A percentile compares a stretch with the other conserved stretches of the same genome.
phyloP scores from a whole-genome alignment of 2,113 vertebrate genomes.

The Apteryx owenii region DNA sequence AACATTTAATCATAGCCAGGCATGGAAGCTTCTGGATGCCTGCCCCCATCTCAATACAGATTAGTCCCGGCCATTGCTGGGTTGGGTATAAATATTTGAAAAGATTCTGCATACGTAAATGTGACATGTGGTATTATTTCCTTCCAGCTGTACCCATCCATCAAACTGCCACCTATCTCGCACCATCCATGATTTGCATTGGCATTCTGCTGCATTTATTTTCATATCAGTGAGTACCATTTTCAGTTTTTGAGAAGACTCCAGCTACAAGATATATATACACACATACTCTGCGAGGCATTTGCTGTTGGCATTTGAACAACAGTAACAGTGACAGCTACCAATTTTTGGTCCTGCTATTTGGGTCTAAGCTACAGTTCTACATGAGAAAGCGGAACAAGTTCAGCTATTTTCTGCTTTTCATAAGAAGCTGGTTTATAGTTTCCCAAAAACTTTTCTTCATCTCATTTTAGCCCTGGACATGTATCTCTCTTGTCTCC shows the following conservation, averaged over 20 bases:
- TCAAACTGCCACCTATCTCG: neutral
- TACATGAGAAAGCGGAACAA: neutral
- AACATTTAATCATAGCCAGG: neutral
- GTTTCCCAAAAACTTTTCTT: neutral
- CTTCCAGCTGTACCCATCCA: neutral
- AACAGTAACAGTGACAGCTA: neutral
- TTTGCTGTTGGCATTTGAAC: neutral
- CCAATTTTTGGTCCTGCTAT: neutral
- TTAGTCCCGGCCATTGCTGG: neutral
- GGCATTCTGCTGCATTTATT: neutral
- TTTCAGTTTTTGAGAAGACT: neutral
- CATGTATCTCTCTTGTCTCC: neutral
- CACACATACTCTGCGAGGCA: neutral
- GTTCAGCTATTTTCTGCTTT: neutral
- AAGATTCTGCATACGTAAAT: neutral
- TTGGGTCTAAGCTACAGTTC: neutral
- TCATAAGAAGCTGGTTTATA: neutral
- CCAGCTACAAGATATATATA: neutral
- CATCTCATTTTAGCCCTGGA: neutral
- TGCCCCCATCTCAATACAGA: neutral
- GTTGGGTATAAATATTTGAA: neutral
- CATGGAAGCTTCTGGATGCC: neutral
- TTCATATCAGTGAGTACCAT: neutral
- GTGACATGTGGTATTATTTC: neutral
- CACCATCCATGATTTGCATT: neutral